Evolutionary conservation across 2,888 invertebrate species (phyloP).

Genomic region (Dryococelus australis): DNA sequence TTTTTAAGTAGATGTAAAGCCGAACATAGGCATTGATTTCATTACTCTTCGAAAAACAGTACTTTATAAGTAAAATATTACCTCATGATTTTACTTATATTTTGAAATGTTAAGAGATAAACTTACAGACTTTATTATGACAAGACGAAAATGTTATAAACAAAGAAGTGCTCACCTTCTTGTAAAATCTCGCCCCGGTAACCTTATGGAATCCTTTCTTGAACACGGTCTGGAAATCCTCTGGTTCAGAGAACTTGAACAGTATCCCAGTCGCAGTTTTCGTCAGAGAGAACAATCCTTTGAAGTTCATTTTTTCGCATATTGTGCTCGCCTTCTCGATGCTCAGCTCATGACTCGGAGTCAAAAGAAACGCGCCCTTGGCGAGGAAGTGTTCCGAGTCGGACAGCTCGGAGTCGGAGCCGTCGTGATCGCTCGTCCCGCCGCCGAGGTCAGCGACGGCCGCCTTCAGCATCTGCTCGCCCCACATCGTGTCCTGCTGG

Average conservation of each 20-base stretch:
- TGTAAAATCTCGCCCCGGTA: conserved; percentile 84
- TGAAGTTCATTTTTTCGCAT: conserved; percentile 87
- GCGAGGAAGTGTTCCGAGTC: conserved; percentile 80
- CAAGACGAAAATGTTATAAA: too few species aligned
- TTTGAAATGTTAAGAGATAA: too few species aligned
- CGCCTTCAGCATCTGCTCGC: conserved; percentile 64
- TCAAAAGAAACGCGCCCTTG: conserved; percentile 79
- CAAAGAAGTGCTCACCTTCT: conserved; percentile 69
- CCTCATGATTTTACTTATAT: too few species aligned
- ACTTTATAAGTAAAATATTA: too few species aligned
- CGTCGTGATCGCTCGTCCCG: conserved; percentile 69
- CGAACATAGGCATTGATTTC: too few species aligned
- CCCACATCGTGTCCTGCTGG: conserved; percentile 50
- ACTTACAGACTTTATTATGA: too few species aligned
- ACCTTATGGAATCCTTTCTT: conserved; percentile 88
- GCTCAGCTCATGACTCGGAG: conserved; percentile 85
- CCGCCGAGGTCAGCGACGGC: conserved; percentile 62
- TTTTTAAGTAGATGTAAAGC: too few species aligned
- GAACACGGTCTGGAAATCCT: conserved; percentile 85
- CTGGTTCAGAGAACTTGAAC: conserved; percentile 87
- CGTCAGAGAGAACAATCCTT: conserved; percentile 74
- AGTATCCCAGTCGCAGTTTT: conserved; percentile 89
- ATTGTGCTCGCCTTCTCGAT: conserved; percentile 86
- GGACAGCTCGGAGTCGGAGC: conserved; percentile 81
- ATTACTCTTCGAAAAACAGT: too few species aligned